Base-by-base conservation (phyloP, 2,888 invertebrate genomes). In the Dryocosmus kuriphilus region DNA sequence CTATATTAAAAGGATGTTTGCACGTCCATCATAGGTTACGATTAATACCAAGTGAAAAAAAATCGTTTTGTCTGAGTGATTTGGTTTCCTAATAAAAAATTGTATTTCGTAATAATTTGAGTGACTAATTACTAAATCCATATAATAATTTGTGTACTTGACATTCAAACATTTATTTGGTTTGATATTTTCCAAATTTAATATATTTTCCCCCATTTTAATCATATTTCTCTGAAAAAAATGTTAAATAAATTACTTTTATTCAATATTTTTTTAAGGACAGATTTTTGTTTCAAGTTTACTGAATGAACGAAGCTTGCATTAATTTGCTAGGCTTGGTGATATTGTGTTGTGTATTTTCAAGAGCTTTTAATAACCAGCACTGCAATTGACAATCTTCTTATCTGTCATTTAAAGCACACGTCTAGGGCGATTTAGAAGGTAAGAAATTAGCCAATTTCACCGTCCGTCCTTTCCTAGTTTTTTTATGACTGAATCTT, bases 371-470 rank as follows among this genome's bases (percentile, higher is more conserved):
- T 71, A 71, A 30, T 71, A 71, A 46, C 27, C 46, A 30, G 71
- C 51, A 71, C 51, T 71, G 71, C 65, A 16, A 71, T 71, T 71
- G 51, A 71, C 51, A 71, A 71, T 71, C 71, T 67, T 67, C 65
- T 71, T 71, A 51, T 71, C 30, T 71, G 46, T 51, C 71, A 27
- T 71, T 71, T 51, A 30, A 71, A 71, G 71, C 71, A 71, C 71
- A 51, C 71, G 3, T 51, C 71, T 71, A 71, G 71, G 71, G 71
- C 51, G n/a, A 51, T 71, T 71, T 71, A 71, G 46, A 24, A 71
- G 71, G 71, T 71, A 67, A 67, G 71, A 71, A 3, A n/a, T 30
- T 46, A 24, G 51, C 27, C 30, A 51, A 51, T 57, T 30, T 30
- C 27, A 14, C 2, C n/a, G n/a, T 65, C 41, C 24, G 38, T 38